Percentiles rank a stretch among this genome's conserved stretches.
phyloP scores from a whole-genome alignment of 2,797 vertebrate genomes.

The Balearica regulorum region DNA sequence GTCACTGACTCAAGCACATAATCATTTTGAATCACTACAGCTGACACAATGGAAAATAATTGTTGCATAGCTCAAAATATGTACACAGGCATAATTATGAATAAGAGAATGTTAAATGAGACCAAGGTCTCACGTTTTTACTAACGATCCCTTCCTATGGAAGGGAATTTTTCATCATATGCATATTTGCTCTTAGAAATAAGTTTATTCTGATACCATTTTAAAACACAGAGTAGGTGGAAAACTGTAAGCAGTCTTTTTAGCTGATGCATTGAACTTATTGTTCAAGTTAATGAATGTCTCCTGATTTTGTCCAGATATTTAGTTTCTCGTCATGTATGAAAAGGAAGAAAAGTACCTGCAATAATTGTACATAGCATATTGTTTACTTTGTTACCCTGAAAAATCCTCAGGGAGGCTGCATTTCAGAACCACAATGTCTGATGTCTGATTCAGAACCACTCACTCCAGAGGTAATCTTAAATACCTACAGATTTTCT shows the following conservation, averaged over 20 bases:
- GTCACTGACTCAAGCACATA: not conserved
- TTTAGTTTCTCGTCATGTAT: not conserved
- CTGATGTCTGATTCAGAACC: conserved; percentile 23
- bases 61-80: not conserved
- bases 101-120: not conserved
- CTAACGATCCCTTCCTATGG: not conserved
- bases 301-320: not conserved
- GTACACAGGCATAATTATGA: not conserved
- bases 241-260: not conserved
- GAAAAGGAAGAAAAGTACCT: not conserved
- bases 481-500: no score
- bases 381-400: conserved; percentile 5
- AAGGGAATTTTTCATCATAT: not conserved
- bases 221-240: not conserved
- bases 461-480: no score
- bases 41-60: not conserved
- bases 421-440: conserved; percentile 21
- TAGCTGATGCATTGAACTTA: not conserved
- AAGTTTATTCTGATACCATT: not conserved
- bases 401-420: conserved; percentile 4
- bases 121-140: not conserved
- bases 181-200: not conserved
- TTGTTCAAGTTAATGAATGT: not conserved
- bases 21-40: not conserved
- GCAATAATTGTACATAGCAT: conserved; percentile 16